Evolutionary conservation across 2,113 vertebrate species (phyloP).

Genomic region (Petroica traversi): DNA sequence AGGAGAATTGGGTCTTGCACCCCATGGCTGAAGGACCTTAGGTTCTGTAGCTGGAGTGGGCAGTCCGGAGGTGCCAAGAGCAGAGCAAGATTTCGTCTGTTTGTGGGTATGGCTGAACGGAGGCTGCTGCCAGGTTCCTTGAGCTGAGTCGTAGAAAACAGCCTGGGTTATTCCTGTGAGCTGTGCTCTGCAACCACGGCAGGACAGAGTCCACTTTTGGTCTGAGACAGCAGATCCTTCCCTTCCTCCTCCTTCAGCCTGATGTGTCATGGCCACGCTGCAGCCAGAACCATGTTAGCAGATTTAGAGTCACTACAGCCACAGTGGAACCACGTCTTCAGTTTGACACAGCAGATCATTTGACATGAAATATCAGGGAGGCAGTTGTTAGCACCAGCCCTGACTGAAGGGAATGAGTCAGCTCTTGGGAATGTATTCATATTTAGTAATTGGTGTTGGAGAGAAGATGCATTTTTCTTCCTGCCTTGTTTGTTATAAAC

Average conservation of each 20-base stretch:
- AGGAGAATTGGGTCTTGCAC: fast-evolving
- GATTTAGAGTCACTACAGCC: not conserved
- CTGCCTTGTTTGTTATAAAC: constrained; percentile 28
- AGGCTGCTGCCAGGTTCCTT: not conserved
- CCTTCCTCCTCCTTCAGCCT: not conserved
- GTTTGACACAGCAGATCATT: not conserved
- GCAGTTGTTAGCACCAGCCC: not conserved
- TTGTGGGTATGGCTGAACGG: not conserved
- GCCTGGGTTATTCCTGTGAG: not conserved
- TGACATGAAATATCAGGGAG: not conserved
- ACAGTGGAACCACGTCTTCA: not conserved
- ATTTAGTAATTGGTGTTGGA: constrained; percentile 11
- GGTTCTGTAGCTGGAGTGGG: not conserved
- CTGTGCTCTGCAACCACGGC: not conserved
- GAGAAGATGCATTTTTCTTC: constrained; percentile 26
- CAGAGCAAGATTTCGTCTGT: not conserved
- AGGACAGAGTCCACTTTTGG: not conserved
- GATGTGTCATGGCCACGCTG: not conserved
- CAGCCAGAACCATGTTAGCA: not conserved
- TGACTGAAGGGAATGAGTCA: not conserved
- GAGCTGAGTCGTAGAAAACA: not conserved
- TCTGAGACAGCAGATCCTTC: not conserved
- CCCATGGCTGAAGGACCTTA: not conserved
- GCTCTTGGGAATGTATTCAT: not conserved
- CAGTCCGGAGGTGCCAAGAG: not conserved